Evolutionary conservation across 2,888 invertebrate species (phyloP), one percentile per base, ranked within the genome.

Genomic region (Theristus sp.): DNA sequence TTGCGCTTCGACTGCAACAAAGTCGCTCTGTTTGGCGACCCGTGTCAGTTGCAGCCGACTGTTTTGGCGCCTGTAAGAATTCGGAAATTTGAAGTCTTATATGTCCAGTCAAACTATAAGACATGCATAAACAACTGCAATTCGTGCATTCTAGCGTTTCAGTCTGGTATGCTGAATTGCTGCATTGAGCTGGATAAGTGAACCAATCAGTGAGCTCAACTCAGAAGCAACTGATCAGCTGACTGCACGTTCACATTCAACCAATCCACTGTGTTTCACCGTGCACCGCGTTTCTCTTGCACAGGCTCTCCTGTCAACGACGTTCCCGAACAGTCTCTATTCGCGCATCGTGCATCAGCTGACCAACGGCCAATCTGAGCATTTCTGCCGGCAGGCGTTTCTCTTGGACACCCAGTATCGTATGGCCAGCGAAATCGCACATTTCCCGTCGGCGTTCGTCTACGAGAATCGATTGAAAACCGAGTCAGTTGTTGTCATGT

Each of bases 331-430:
- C 38, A 38, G 38, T 38, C 38, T 38, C 10, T 38, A 13, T 20
- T 38, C 38, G 10, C 38, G 38, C 10, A 13, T 10, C 20, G 38
- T 38, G 20, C 38, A 38, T 38, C 38, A 38, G 38, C 38, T 38
- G 10, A 38, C 38, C 20, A 20, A 20, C 38, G 38, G 38, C 20
- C 38, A 38, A 13, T 38, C 38, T 10, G 20, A 10, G 38, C 20
- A 10, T 10, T 38, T 38, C 20, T 38, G 38, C 38, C 10, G 20
- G 20, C 38, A 38, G 38, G 38, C 38, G 20, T 38, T 13, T 38
- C 38, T 55, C 6, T 26, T 59, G 17, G 47, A 59, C 31, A 27
- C 29, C 10, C 59, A 59, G 59, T 59, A 47, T 38, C n/a, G 59
- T 10, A 59, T 59, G 59, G 26, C 22, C 20, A 25, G 26, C 13